phyloP scores from a whole-genome alignment of 2,113 vertebrate species.

The Sinocyclocheilus anshuiensis region DNA sequence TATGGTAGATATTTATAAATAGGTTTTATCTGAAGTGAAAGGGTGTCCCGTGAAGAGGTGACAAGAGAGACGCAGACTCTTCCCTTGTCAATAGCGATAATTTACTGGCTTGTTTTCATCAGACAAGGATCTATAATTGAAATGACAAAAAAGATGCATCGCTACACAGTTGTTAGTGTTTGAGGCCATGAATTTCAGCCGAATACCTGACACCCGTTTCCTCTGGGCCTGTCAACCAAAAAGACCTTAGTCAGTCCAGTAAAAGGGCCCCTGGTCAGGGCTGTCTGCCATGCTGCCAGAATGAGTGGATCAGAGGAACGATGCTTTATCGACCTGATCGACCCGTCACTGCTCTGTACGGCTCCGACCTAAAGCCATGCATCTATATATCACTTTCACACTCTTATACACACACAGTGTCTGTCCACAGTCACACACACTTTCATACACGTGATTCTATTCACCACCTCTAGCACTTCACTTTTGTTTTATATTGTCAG shows the following conservation, averaged over 20 bases:
- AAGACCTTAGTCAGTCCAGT: constrained; percentile 30
- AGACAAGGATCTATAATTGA: constrained; percentile 82
- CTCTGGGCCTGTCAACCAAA: constrained; percentile 65
- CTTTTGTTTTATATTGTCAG: not conserved
- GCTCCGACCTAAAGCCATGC: not conserved
- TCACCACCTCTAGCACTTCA: not conserved
- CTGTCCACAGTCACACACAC: not conserved
- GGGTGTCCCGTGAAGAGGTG: constrained; percentile 39
- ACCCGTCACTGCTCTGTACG: constrained; percentile 10
- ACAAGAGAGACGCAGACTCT: constrained; percentile 21
- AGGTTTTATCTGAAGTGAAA: constrained; percentile 56
- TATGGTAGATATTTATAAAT: constrained; percentile 41
- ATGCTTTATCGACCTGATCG: constrained; percentile 44
- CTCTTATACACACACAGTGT: not conserved
- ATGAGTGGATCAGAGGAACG: constrained; percentile 10
- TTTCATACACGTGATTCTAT: not conserved
- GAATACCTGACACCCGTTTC: constrained; percentile 57
- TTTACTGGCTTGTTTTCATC: constrained; percentile 68
- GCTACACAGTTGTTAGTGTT: constrained; percentile 68
- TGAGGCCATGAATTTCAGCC: constrained; percentile 70
- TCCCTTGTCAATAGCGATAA: constrained; percentile 63
- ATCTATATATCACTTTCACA: not conserved
- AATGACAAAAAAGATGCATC: constrained; percentile 83
- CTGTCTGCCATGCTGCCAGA: not conserved
- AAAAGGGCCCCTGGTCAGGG: constrained; percentile 7